Evolutionary conservation across 2,113 vertebrate genomes (phyloP), one percentile per base, ranked within the genome.

Genomic region (Anguilla japonica): DNA sequence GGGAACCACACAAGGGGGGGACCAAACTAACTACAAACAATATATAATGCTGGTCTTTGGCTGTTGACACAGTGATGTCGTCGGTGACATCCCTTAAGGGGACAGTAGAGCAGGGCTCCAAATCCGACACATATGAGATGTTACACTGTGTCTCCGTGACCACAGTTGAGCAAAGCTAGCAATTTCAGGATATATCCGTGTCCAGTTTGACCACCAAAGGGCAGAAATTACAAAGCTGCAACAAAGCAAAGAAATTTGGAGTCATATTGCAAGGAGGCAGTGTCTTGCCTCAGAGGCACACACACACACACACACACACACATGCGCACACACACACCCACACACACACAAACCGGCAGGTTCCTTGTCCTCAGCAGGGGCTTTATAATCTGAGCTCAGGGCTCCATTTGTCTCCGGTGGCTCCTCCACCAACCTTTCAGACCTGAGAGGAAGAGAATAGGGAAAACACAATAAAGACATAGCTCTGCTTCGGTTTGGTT

Each of bases 391-490:
- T 43, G 83, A 26, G n/a, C 67, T 86, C 43, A 83, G 82, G 29
- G 80, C n/a, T 50, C 60, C 22, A 80, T 85, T 78, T n/a, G 26
- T 40, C 41, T 34, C 82, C 63, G 81, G 20, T 15, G 56, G 50
- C 60, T 87, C 75, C 57, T 80, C 83, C 22, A 29, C 56, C 13
- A 41, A n/a, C 53, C 85, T 82, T 43, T 83, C 75, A 41, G 46
- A 16, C 34, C 91, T 91, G 80, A 29, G 20, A 39, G 83, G 79
- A 71, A 63, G 88, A 53, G 40, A 84, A 88, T 34, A 79, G 34
- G 3, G 8, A 53, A 3, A n/a, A 80, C 40, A 16, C 41, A 39
- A 14, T 83, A 41, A 60, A 67, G 60, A 67, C 18, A 2, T 7
- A 67, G 20, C 60, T 20, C 20, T 67, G 60, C 60, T 26, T 67